Evolutionary conservation across 2,113 vertebrate species (phyloP), one percentile per base, ranked within the genome.

Genomic region (Datnioides undecimradiatus): DNA sequence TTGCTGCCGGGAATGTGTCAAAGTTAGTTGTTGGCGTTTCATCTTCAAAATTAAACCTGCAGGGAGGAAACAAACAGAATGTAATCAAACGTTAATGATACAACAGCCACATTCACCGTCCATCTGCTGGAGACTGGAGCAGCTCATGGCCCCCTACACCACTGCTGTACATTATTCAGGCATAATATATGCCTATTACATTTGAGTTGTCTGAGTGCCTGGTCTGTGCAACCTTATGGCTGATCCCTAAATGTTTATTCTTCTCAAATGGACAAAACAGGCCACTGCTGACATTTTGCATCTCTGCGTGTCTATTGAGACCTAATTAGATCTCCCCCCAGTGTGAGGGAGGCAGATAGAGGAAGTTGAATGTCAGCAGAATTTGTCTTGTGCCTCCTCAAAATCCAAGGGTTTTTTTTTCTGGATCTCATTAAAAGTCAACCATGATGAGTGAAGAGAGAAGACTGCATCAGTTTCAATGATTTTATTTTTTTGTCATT

Each of bases 1-100:
- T 99, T 49, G 98, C 98, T 0, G 97, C 97, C 7, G 98, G 97
- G 80, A 99, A 99, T 1, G 97, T 99, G 85, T 99, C 97, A 0
- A 99, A 99, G 91, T 99, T 98, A 3, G 98, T 99, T 2, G 97
- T 98, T 2, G 97, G 97, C 1, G 97, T 98, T 94, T 98, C 97
- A 0, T 98, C 96, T 49, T 96, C 91, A 91, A 99, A 99, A 93
- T 98, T 98, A 93, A 99, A 99, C 90, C 98, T 99, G 80, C n/a
- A 52, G 48, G 40, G 87, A 69, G 76, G 55, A 84, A 81, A 77
- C 14, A 27, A 59, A 79, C 54, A 66, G 45, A 55, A 57, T 41
- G 54, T 60, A 48, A 78, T 70, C 36, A 59, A 31, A 40, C n/a
- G 71, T n/a, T 21, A 59, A n/a, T 58, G 54, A 19, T 43, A 41